Evolutionary conservation across 1,140 invertebrate species (phyloP), one percentile per base, ranked within the genome.

Genomic region (Drosophila seguyi): DNA sequence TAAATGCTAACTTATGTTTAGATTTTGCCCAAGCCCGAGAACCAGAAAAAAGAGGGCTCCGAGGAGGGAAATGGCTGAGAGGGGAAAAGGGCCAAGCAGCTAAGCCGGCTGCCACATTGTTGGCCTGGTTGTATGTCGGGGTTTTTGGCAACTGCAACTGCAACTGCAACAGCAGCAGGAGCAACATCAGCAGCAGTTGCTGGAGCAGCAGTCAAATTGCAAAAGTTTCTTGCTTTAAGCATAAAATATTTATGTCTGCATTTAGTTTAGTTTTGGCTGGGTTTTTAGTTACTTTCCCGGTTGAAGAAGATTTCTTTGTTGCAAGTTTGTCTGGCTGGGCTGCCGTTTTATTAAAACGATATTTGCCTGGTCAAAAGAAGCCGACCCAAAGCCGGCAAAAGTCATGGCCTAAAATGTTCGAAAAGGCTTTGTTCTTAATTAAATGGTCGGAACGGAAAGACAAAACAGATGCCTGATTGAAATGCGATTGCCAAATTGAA

Each of bases 231-330:
- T 87, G 81, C 85, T 87, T 87, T 87, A 87, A 87, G 84, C 84
- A 87, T 87, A 88, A 87, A 88, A 87, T 88, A 87, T 87, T 87
- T 88, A 87, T 87, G 84, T 80, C 84, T 87, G 84, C 84, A 87
- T 87, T 87, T 88, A 83, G 83, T 87, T 87, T 88, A 87, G 84
- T 67, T 87, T 74, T 76, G 79, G 79, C 72, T 83, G 59, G 80
- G 81, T 78, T 78, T 78, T 87, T 80, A 80, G 84, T 87, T 85
- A 65, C 81, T 85, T 85, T 67, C 59, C 62, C 44, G 83, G 67
- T 69, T 83, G 47, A 61, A 77, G 72, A 73, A 79, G 78, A 76
- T 57, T 61, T 67, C 78, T 71, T 69, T 63, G 38, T 69, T 79
- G 75, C 79, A 87, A 87, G 76, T 88, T 87, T 87, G 76, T 78